A percentile compares a stretch with the other conserved stretches of the same genome.
Evolutionary conservation across 2,888 invertebrate genomes (phyloP).

Genomic region (Zele albiditarsus): DNA sequence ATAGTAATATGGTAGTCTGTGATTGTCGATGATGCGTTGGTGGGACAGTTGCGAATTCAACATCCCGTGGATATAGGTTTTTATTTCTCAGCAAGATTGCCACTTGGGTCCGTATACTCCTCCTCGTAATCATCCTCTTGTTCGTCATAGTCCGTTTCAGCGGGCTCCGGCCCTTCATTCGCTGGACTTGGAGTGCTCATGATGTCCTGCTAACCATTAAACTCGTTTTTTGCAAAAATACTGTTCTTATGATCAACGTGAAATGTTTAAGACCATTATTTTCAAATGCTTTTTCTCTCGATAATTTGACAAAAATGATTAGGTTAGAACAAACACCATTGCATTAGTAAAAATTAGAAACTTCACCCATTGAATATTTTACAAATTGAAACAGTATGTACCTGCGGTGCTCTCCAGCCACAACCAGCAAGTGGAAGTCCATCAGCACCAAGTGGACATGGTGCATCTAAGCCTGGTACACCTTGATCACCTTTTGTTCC

Average conservation of each 20-base stretch:
- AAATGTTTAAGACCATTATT: not conserved
- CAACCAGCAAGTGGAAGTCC: slow-evolving; percentile 97
- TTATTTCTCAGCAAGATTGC: slow-evolving; percentile 71
- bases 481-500: slow-evolving; percentile 97
- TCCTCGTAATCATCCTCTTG: slow-evolving; percentile 76
- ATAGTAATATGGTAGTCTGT: not conserved
- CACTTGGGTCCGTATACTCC: slow-evolving; percentile 74
- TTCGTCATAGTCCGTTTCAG: slow-evolving; percentile 77
- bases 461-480: slow-evolving; percentile 97
- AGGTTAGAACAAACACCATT: slow-evolving; percentile 11
- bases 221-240: slow-evolving; percentile 20
- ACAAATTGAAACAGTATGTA: slow-evolving; percentile 67
- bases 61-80: slow-evolving; percentile 52
- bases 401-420: slow-evolving; percentile 93
- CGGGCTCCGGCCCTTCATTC: slow-evolving; percentile 76
- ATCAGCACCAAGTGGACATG: slow-evolving; percentile 97
- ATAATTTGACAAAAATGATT: not conserved
- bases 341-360: not conserved
- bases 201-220: slow-evolving; percentile 63
- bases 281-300: not conserved
- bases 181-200: slow-evolving; percentile 73
- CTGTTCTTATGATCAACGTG: not conserved
- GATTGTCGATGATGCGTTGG: slow-evolving; percentile 30
- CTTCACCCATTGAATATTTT: not conserved
- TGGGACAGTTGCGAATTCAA: slow-evolving; percentile 53